These are phyloP conservation scores for Enteromius trimaculatus DNA, from an alignment of 2,797 vertebrate genomes.

Conservation along the genomic window DNA sequence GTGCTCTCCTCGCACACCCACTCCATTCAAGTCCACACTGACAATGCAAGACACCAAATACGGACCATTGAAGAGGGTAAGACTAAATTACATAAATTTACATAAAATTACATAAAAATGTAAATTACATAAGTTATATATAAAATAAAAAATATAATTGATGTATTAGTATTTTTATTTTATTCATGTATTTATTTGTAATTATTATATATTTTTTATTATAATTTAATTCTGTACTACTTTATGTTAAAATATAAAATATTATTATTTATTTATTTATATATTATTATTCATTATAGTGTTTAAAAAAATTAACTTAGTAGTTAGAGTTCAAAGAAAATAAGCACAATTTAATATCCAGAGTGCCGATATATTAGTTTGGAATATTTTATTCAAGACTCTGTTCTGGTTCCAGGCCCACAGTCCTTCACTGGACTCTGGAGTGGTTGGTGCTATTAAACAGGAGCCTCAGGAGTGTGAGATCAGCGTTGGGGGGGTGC, in stretches of 20 bases:
- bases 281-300: not conserved
- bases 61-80: conserved; percentile 91
- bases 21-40: conserved; percentile 90
- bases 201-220: not conserved
- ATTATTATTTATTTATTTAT: not conserved
- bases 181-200: not conserved
- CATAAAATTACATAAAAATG: no score
- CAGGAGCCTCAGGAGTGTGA: conserved; percentile 93
- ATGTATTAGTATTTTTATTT: not conserved
- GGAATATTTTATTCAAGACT: conserved; percentile 9
- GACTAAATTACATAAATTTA: conserved; percentile 48
- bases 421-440: conserved; percentile 83
- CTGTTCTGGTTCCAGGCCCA: conserved; percentile 73
- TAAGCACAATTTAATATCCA: not conserved
- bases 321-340: not conserved
- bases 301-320: not conserved
- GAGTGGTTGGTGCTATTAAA: conserved; percentile 91
- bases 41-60: conserved; percentile 92
- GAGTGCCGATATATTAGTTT: not conserved
- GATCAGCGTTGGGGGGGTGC: conserved; percentile 79
- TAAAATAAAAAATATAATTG: not conserved
- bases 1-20: conserved; percentile 90
- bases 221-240: no score
- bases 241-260: not conserved
- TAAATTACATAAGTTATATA: not conserved